These are phyloP conservation scores for Mythimna impura DNA, from an alignment of 2,888 invertebrate species.

Conservation along the genomic window DNA sequence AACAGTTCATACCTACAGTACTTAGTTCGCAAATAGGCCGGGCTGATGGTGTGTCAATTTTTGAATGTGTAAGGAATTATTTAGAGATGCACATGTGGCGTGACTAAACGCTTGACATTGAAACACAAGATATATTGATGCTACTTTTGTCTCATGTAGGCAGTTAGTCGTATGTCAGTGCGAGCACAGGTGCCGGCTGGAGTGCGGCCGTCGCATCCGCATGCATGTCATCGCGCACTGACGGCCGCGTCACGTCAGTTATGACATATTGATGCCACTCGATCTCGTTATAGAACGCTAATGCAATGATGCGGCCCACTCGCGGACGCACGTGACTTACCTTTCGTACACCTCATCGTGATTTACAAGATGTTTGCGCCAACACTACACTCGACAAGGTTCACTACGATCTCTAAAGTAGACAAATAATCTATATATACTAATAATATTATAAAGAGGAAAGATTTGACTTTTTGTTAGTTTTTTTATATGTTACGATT, in stretches of 20 bases:
- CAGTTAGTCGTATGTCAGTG: constrained; percentile 68
- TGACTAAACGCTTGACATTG: constrained; percentile 73
- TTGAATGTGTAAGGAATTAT: constrained; percentile 50
- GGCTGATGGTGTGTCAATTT: constrained; percentile 21
- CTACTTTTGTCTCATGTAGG: constrained; percentile 70
- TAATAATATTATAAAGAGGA: too few relatives aligned
- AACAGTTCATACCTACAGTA: too few relatives aligned
- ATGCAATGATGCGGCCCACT: constrained; percentile 59
- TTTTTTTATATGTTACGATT: too few relatives aligned
- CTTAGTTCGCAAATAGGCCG: too few relatives aligned
- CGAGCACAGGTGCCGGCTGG: constrained; percentile 72
- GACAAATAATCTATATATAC: constrained; percentile 21
- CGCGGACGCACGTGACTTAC: constrained; percentile 36
- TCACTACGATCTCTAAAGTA: constrained; percentile 33
- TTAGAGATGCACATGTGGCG: constrained; percentile 33
- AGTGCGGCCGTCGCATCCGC: constrained; percentile 57
- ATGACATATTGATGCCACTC: constrained; percentile 69
- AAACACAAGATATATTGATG: constrained; percentile 72
- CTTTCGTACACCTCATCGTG: constrained; percentile 53
- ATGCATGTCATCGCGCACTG: constrained; percentile 63
- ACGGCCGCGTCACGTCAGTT: constrained; percentile 45
- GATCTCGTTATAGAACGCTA: constrained; percentile 66
- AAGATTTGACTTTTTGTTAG: too few relatives aligned
- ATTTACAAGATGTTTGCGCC: constrained; percentile 60
- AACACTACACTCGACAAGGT: constrained; percentile 43